Percentiles rank a stretch among this genome's conserved stretches.
phyloP scores from a whole-genome alignment of 2,888 invertebrate genomes.

The Cryptocephalus primarius region DNA sequence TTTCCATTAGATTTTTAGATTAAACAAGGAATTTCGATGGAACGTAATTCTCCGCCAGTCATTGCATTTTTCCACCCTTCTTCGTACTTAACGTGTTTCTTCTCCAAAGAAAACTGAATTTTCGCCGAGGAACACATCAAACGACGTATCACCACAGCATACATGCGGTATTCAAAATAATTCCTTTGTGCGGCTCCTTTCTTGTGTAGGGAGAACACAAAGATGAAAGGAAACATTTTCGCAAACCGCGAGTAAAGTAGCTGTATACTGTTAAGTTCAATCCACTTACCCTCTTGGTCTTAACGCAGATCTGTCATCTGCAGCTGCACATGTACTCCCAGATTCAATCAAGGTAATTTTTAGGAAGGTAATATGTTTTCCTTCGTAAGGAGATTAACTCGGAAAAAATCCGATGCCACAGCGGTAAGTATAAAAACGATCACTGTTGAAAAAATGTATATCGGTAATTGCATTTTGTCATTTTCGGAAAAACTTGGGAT shows the following conservation, averaged over 20 bases:
- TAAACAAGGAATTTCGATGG: too few species aligned
- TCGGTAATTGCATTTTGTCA: too few species aligned
- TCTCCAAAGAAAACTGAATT: too few species aligned
- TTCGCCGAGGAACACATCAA: too few species aligned
- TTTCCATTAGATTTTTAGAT: too few species aligned
- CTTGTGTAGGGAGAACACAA: constrained; percentile 4
- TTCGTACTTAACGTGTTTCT: too few species aligned
- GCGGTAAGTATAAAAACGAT: too few species aligned
- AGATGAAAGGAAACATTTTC: constrained; percentile 23
- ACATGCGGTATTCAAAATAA: constrained; percentile 6
- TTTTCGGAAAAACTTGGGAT: too few species aligned
- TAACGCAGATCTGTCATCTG: constrained; percentile 25
- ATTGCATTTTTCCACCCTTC: too few species aligned
- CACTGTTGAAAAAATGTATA: too few species aligned
- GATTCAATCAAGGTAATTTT: not conserved
- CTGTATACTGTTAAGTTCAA: constrained; percentile 14
- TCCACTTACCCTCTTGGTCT: constrained; percentile 23
- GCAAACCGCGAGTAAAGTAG: constrained; percentile 16
- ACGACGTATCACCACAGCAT: too few species aligned
- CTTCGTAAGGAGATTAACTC: not conserved
- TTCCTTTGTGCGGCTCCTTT: constrained; percentile 8
- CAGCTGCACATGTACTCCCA: constrained; percentile 14
- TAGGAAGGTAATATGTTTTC: not conserved
- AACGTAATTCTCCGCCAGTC: too few species aligned
- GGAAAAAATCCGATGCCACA: not conserved